Percentiles rank a stretch among this genome's conserved stretches.
Evolutionary conservation across 2,888 invertebrate genomes (phyloP).

Genomic region (Yponomeuta plumbellus): DNA sequence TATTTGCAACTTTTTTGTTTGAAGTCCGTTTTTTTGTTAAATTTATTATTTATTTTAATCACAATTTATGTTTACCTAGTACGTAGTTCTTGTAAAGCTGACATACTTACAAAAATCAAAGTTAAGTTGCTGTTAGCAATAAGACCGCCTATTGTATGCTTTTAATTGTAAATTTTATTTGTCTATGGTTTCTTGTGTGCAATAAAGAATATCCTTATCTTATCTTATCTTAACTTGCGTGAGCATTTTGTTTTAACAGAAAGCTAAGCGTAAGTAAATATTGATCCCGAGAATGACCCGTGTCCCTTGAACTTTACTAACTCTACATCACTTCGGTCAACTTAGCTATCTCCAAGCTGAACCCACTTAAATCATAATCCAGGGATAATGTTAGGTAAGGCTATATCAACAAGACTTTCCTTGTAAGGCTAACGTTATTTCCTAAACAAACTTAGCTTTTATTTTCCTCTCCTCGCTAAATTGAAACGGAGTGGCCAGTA

Average conservation of each 20-base stretch:
- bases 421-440: neutral
- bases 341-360: neutral
- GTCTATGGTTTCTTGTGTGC: too few species aligned
- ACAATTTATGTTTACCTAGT: too few species aligned
- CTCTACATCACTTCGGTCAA: neutral
- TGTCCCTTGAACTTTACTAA: neutral
- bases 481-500: neutral
- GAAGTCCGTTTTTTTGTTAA: too few species aligned
- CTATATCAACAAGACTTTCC: neutral
- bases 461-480: neutral
- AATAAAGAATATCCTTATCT: too few species aligned
- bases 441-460: neutral
- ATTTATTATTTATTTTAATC: too few species aligned
- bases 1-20: too few species aligned
- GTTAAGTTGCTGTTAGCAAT: too few species aligned
- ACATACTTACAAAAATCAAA: too few species aligned
- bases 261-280: neutral
- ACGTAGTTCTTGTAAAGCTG: too few species aligned
- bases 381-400: neutral
- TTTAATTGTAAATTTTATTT: too few species aligned
- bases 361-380: neutral
- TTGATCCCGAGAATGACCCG: neutral
- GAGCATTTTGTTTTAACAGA: neutral
- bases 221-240: neutral
- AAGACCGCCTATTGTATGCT: too few species aligned